Conservation (phyloP, 2,113 vertebrate species). For the Anthoscopus minutus region DNA sequence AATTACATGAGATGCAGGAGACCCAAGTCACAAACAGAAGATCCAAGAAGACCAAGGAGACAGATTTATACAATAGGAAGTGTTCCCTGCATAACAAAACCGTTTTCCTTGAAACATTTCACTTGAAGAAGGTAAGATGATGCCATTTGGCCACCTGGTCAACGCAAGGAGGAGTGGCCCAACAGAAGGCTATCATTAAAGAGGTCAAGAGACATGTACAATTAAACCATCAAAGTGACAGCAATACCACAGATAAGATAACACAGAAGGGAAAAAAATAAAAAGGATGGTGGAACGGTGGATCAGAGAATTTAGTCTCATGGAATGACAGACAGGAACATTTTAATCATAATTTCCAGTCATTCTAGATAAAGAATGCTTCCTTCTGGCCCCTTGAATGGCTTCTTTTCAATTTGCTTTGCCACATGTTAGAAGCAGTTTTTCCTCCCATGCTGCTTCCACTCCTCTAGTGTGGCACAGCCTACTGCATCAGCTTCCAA, state of each 20-base stretch:
- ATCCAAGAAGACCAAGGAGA: background rate
- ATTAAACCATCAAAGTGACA: slow-evolving; percentile 1
- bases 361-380: background rate
- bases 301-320: background rate
- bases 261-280: background rate
- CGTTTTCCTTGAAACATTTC: background rate
- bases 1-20: background rate
- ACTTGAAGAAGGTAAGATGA: background rate
- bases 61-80: background rate
- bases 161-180: background rate
- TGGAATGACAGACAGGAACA: background rate
- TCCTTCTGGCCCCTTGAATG: background rate
- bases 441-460: background rate
- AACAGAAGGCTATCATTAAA: background rate
- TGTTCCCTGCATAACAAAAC: background rate
- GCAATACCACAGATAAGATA: slow-evolving; percentile 8
- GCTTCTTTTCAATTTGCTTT: background rate
- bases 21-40: background rate
- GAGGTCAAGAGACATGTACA: background rate
- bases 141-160: background rate
- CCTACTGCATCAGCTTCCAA: background rate
- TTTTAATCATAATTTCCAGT: background rate
- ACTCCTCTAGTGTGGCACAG: background rate
- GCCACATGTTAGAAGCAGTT: background rate
- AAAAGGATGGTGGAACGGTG: background rate